A percentile compares a stretch with the other conserved stretches of the same genome.
These are phyloP conservation scores for Tauraco hartlaubi DNA, from an alignment of 2,797 vertebrate genomes.

Conservation along the genomic window DNA sequence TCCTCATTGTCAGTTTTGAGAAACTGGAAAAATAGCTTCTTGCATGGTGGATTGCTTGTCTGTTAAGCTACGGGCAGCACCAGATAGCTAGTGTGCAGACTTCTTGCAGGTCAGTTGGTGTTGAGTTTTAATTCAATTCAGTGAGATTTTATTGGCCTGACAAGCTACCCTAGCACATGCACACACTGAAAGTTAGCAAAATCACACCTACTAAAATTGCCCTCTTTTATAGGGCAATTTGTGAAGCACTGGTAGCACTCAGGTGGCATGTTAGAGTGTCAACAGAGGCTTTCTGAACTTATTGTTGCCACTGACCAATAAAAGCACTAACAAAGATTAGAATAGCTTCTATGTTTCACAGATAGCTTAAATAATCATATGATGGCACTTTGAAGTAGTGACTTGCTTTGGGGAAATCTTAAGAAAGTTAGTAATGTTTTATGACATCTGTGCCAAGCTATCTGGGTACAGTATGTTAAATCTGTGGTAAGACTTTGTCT, in stretches of 20 bases:
- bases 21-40: not conserved
- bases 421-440: not conserved
- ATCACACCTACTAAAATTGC: conserved; percentile 39
- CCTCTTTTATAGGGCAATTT: conserved; percentile 40
- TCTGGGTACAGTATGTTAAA: not conserved
- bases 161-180: conserved; percentile 1
- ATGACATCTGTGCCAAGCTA: not conserved
- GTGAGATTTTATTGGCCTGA: conserved; percentile 22
- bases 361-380: not conserved
- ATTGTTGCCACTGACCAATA: not conserved
- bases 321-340: not conserved
- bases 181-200: conserved; percentile 32
- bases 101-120: not conserved
- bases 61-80: not conserved
- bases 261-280: conserved; percentile 14
- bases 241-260: conserved; percentile 34
- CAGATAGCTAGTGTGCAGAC: not conserved
- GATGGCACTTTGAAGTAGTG: not conserved
- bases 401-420: not conserved
- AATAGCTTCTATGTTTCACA: not conserved
- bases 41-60: not conserved
- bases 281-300: conserved; percentile 25
- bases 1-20: not conserved
- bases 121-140: conserved; percentile 35
- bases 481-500: not conserved